A percentile compares a stretch with the other conserved stretches of the same genome.
These are phyloP conservation scores for Thalpophila matura DNA, from an alignment of 2,888 invertebrate species.

Conservation along the genomic window DNA sequence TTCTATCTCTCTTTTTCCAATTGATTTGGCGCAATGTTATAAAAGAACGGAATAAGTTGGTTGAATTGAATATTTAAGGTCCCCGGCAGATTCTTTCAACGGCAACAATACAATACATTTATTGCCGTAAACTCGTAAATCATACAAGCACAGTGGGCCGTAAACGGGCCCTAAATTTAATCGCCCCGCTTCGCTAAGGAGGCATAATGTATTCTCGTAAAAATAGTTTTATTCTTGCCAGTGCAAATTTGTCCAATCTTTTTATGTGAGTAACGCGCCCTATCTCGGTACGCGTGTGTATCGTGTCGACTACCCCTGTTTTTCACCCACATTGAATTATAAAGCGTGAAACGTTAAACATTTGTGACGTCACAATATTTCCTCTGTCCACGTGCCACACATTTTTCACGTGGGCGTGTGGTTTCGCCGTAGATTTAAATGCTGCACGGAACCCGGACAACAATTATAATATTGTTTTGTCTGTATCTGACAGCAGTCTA, in stretches of 20 bases:
- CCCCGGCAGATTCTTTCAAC: slow-evolving; percentile 58
- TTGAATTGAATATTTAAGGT: slow-evolving; percentile 46
- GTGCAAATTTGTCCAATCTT: slow-evolving; percentile 64
- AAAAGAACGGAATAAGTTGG: slow-evolving; percentile 29
- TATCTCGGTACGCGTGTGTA: slow-evolving; percentile 45
- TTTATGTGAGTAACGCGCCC: slow-evolving; percentile 46
- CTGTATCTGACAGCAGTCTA: slow-evolving; percentile 34
- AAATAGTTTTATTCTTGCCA: slow-evolving; percentile 69
- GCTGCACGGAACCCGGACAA: slow-evolving; percentile 23
- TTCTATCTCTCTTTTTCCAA: slow-evolving; percentile 27
- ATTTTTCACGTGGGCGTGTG: slow-evolving; percentile 27
- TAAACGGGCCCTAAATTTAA: slow-evolving; percentile 77
- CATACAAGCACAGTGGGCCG: slow-evolving; percentile 66
- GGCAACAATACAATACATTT: slow-evolving; percentile 67
- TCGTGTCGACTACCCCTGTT: slow-evolving; percentile 40
- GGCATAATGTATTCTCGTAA: slow-evolving; percentile 68
- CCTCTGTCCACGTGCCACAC: slow-evolving; percentile 16
- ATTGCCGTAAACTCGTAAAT: slow-evolving; percentile 72
- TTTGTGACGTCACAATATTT: slow-evolving; percentile 49
- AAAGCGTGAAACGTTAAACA: slow-evolving; percentile 31
- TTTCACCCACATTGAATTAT: slow-evolving; percentile 38
- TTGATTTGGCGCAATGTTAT: slow-evolving; percentile 26
- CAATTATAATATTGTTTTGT: slow-evolving; percentile 34
- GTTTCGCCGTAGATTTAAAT: slow-evolving; percentile 35
- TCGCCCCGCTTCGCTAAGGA: slow-evolving; percentile 69